phyloP scores from a whole-genome alignment of 1,140 invertebrate genomes.

The Elymnias hypermnestra region DNA sequence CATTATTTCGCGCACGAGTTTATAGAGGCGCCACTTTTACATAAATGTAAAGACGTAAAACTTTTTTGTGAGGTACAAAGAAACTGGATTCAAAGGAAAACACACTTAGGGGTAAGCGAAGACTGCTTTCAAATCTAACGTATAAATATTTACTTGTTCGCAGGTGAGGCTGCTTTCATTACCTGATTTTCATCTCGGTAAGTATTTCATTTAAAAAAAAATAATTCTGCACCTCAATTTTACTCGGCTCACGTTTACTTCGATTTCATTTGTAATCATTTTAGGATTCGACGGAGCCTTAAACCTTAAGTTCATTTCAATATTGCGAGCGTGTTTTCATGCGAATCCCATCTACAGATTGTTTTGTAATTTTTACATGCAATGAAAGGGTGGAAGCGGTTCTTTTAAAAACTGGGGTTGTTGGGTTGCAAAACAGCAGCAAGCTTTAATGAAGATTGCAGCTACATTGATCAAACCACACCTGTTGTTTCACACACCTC shows the following conservation, averaged over 20 bases:
- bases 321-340: not conserved
- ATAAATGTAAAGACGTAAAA: conserved; percentile 41
- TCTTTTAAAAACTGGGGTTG: no score
- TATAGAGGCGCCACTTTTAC: conserved; percentile 39
- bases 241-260: no score
- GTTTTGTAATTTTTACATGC: not conserved
- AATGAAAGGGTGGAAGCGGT: no score
- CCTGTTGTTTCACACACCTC: no score
- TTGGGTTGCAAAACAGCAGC: no score
- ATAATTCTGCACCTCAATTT: no score
- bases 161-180: conserved; percentile 39
- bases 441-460: no score
- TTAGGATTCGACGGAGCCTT: not conserved
- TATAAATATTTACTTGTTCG: conserved; percentile 48
- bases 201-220: conserved; percentile 25
- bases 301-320: no score
- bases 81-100: conserved; percentile 41
- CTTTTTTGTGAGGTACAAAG: conserved; percentile 47
- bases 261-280: no score
- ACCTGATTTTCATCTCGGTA: conserved; percentile 37
- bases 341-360: not conserved
- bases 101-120: conserved; percentile 38
- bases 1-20: no score
- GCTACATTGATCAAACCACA: no score
- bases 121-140: conserved; percentile 39